phyloP scores from a whole-genome alignment of 2,888 invertebrate species.

The Acleris sparsana region DNA sequence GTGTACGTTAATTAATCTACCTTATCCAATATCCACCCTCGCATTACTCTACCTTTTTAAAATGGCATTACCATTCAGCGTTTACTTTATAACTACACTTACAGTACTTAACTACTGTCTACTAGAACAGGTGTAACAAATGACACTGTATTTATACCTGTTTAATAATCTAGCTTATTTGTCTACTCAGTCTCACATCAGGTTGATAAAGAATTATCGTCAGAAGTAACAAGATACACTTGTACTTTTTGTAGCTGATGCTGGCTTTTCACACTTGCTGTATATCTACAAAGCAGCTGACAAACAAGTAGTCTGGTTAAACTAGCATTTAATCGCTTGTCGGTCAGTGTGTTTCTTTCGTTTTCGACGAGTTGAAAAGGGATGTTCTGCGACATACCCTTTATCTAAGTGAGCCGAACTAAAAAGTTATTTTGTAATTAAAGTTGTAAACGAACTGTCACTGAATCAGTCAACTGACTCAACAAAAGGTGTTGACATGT shows the following conservation, averaged over 20 bases:
- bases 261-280: neutral
- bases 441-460: conserved; percentile 6
- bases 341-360: too few species aligned
- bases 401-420: conserved; percentile 3
- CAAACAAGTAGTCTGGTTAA: neutral
- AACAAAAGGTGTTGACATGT: neutral
- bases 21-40: too few species aligned
- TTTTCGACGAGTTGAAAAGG: too few species aligned
- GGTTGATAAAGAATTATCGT: conserved; percentile 3
- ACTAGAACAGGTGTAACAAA: neutral
- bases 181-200: neutral
- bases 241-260: neutral
- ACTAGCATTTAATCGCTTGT: too few species aligned
- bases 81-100: too few species aligned
- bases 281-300: conserved; percentile 7
- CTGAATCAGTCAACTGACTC: neutral
- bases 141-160: neutral
- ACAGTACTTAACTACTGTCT: too few species aligned
- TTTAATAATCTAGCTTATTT: conserved; percentile 3
- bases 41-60: too few species aligned
- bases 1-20: too few species aligned
- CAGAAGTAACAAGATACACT: neutral
- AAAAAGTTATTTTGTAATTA: conserved; percentile 23
- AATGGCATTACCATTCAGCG: too few species aligned
- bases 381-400: neutral